phyloP scores from a whole-genome alignment of 2,797 vertebrate species.

The Gallirallus australis region DNA sequence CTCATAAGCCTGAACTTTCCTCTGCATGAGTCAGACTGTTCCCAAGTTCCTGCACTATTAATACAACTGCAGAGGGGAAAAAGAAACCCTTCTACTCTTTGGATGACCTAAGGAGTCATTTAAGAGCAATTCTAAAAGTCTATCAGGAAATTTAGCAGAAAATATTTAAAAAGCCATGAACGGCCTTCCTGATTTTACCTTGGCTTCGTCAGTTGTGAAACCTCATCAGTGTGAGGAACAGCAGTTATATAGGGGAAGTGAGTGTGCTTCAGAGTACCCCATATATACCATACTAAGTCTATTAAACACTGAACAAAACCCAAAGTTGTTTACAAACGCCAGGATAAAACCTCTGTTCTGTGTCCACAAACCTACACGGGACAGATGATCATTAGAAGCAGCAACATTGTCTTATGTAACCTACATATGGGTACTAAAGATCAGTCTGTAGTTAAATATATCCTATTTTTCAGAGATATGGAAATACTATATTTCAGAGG shows the following conservation, averaged over 20 bases:
- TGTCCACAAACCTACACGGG: background rate
- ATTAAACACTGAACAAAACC: background rate
- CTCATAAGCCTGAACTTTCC: slow-evolving; percentile 30
- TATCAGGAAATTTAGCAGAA: background rate
- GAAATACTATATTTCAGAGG: background rate
- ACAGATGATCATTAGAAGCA: background rate
- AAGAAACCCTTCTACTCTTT: background rate
- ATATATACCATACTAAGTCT: background rate
- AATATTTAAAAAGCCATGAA: background rate
- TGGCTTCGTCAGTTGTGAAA: background rate
- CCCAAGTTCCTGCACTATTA: background rate
- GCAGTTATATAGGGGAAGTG: background rate
- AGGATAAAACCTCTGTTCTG: background rate
- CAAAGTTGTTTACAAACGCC: background rate
- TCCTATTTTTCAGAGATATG: background rate
- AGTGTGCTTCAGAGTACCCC: background rate
- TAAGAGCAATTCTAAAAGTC: background rate
- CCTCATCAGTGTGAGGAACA: background rate
- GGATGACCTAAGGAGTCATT: background rate
- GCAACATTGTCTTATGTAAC: background rate
- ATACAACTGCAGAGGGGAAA: background rate
- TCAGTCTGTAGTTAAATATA: background rate
- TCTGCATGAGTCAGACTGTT: background rate
- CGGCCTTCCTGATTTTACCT: background rate
- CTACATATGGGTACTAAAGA: background rate